Evolutionary conservation across 1,140 invertebrate species (phyloP), one percentile per base, ranked within the genome.

Genomic region (Halictus rubicundus): DNA sequence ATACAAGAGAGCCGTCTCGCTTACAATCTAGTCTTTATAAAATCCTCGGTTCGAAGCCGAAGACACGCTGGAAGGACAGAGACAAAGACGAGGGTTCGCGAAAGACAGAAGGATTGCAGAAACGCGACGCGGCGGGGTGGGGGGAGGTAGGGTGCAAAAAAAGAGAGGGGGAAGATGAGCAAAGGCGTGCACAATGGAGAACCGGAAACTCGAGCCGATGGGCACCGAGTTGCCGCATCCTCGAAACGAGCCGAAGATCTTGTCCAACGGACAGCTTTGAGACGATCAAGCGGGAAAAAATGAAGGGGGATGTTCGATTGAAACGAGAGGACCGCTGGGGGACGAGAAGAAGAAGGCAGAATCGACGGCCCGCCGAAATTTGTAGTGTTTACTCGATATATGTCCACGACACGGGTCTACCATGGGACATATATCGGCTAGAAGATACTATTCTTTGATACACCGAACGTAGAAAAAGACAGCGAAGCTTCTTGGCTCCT

Each of bases 1-100:
- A 90, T 87, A 88, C 86, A 88, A 88, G 85, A 79, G 82, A 89
- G 81, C 70, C 87, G 84, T 91, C 89, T 90, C 88, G 79, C 84
- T 90, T 88, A 90, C 90, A 90, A 90, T 90, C 90, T 90, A 89
- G 81, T 66, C 88, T 86, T 84, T 81, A 85, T 82, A 88, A 82
- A 91, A 90, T 88, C 84, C 77, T 85, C 68, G 75, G 80, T 84
- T 75, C 80, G 80, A 42, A 74, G 80, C 80, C 70, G 42, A 76
- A 60, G 78, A 78, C 52, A 83, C 52, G 77, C 0, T 39, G 60
- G 65, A 37, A 76, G 59, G 66, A 83, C 27, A 68, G 52, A 68
- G 81, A 76, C 52, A 71, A 68, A 46, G 57, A 42, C 46, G 5
- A 39, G 27, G 39, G 49, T 42, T 57, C n/a, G 68, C 16, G 63